Percentiles rank a stretch among this genome's conserved stretches.
Conservation (phyloP, 2,888 invertebrate species). For the Minunthozetes semirufus region DNA sequence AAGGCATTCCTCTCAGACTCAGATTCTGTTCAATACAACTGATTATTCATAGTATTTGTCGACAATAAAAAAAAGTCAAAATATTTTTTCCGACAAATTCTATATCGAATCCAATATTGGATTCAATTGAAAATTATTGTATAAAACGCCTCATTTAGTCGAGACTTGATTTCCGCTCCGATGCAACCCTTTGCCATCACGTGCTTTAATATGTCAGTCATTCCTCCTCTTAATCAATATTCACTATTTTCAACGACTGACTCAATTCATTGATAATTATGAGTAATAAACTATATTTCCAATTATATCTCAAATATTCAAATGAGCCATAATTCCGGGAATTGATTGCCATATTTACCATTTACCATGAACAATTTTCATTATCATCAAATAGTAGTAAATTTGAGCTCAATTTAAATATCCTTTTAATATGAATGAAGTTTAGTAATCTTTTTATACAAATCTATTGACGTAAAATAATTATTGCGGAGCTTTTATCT, state of each 20-base stretch:
- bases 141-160: constrained; percentile 6
- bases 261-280: too few species aligned
- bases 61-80: neutral
- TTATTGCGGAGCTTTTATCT: too few species aligned
- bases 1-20: neutral
- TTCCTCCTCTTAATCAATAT: neutral
- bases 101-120: neutral
- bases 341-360: too few species aligned
- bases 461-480: too few species aligned
- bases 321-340: too few species aligned
- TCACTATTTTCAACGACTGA: neutral
- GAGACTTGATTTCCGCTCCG: neutral
- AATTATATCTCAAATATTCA: too few species aligned
- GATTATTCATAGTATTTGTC: neutral
- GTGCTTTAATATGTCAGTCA: neutral
- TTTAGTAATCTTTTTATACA: too few species aligned
- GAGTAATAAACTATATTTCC: too few species aligned
- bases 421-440: too few species aligned
- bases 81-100: neutral
- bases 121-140: neutral
- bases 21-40: neutral
- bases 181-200: neutral
- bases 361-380: too few species aligned
- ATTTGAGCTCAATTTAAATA: too few species aligned
- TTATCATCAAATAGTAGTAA: too few species aligned